Evolutionary conservation across 2,888 invertebrate species (phyloP), one percentile per base, ranked within the genome.

Genomic region (Acleris emargana): DNA sequence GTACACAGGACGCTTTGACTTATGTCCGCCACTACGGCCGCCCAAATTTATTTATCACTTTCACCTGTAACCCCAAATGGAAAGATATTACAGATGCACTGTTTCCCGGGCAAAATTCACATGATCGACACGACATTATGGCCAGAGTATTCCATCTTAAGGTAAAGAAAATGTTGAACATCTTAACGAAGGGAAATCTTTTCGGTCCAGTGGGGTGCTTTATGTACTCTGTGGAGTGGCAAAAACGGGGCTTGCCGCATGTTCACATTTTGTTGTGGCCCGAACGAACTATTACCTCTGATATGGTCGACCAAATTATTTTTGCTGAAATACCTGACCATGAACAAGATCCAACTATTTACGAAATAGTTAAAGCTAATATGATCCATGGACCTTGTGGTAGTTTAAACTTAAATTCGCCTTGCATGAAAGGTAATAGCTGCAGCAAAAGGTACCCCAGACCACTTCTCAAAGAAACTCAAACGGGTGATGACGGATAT

Each of bases 401-500:
- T 9, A 57, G 18, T 42, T 45, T 67, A 51, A 71, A 68, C 22
- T 42, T 6, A 11, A 64, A 52, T 53, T 69, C 68, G 13, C 68
- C 67, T 11, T 68, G 62, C 18, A 64, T 70, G 68, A 50, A 55
- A 63, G 52, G 67, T 45, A 28, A n/a, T 1, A 7, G 0, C 1
- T 51, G 51, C 28, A 7, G n/a, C 3, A 51, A 51, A 25, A n/a
- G n/a, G 6, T 51, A 13, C 28, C 51, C 51, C 0, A 16, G 28
- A 6, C n/a, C 28, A 7, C 28, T 51, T 5, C n/a, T n/a, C 6
- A 28, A 16, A 1, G 51, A 51, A 16, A 51, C 80, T 11, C 68
- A 73, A 52, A 81, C 78, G 18, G 76, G 76, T 11, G 71, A 72
- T 42, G 79, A 84, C 67, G 79, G 82, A 45, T 85, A 86, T 67